Percentiles rank a stretch among this genome's conserved stretches.
Conservation (phyloP, 2,113 vertebrate species). For the Butorides virescens region DNA sequence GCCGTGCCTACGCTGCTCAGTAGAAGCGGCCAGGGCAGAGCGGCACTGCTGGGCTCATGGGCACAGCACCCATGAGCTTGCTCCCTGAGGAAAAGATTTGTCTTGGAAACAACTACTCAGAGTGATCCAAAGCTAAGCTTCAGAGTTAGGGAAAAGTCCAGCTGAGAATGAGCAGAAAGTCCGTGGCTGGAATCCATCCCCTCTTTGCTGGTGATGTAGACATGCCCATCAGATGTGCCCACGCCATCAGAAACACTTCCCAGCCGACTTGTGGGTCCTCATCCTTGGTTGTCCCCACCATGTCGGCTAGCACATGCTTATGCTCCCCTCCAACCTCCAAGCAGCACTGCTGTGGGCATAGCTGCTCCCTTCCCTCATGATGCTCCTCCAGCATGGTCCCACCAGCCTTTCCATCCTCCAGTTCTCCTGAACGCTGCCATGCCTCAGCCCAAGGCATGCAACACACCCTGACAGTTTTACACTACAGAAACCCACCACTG, state of each 20-base stretch:
- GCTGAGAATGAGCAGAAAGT: background rate
- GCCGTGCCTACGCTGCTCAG: fast-evolving
- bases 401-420: background rate
- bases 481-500: background rate
- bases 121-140: background rate
- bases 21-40: background rate
- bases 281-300: fast-evolving
- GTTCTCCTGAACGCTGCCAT: background rate
- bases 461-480: background rate
- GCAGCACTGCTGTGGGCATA: background rate
- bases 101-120: background rate
- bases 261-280: background rate
- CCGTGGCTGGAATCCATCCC: background rate
- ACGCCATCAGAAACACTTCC: background rate
- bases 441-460: background rate
- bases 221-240: background rate
- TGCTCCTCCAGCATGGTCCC: background rate
- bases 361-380: background rate
- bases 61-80: background rate
- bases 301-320: background rate
- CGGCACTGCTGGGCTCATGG: background rate
- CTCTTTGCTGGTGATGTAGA: background rate
- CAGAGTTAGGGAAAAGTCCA: background rate
- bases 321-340: background rate
- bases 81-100: background rate